Conservation (phyloP, 2,888 invertebrate species). For the Keiferia lycopersicella region DNA sequence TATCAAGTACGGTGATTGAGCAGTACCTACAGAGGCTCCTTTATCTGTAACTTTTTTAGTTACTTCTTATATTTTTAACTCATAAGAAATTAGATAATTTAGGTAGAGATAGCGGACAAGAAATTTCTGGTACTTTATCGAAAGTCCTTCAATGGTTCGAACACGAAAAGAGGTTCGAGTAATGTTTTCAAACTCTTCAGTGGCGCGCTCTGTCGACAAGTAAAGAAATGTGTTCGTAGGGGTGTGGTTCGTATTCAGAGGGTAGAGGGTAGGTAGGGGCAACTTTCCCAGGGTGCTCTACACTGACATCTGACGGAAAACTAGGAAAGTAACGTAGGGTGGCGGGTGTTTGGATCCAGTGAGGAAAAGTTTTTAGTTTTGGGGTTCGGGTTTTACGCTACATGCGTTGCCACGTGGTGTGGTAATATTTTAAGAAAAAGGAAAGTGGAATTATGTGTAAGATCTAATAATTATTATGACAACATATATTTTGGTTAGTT, state of each 20-base stretch:
- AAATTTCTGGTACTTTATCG: no score
- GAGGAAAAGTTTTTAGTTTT: neutral
- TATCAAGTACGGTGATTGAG: neutral
- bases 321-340: conserved; percentile 51
- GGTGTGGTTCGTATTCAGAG: conserved; percentile 43
- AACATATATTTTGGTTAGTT: no score
- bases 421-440: no score
- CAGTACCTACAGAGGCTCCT: neutral
- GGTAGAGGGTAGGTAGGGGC: conserved; percentile 30
- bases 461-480: no score
- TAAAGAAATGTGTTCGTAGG: conserved; percentile 45
- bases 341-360: neutral
- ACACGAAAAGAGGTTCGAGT: no score
- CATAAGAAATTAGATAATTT: no score
- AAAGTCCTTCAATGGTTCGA: no score
- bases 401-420: no score
- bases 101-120: no score
- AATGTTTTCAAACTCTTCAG: conserved; percentile 11
- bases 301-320: conserved; percentile 72
- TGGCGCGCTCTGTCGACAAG: conserved; percentile 67
- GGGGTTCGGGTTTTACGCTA: neutral
- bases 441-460: no score
- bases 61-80: no score
- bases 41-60: neutral
- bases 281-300: conserved; percentile 35